Conservation (phyloP, 2,113 vertebrate genomes). For the Cettia cetti region DNA sequence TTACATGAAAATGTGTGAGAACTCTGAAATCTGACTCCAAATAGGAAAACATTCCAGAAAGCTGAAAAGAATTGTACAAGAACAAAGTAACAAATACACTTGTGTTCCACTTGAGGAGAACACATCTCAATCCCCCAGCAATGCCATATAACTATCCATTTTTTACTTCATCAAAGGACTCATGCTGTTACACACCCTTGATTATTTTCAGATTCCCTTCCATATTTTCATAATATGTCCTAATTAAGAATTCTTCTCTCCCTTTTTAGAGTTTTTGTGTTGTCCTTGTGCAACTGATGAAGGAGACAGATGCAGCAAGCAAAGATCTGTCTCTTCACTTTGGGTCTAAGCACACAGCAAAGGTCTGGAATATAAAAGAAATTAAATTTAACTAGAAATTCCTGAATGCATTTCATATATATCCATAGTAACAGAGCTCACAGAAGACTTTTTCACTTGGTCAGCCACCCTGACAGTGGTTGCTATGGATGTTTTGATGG, state of each 20-base stretch:
- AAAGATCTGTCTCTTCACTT: background rate
- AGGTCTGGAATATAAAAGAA: background rate
- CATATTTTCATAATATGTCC: background rate
- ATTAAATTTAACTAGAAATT: background rate
- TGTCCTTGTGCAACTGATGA: background rate
- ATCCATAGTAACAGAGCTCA: conserved; percentile 64
- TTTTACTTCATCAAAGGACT: background rate
- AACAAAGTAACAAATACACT: too few relatives aligned
- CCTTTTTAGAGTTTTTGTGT: background rate
- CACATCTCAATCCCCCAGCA: background rate
- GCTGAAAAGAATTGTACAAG: too few relatives aligned
- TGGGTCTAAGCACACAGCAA: background rate
- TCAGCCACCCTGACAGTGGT: conserved; percentile 8
- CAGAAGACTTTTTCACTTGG: conserved; percentile 30
- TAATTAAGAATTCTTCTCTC: background rate
- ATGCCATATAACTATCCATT: background rate
- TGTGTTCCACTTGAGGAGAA: too few relatives aligned
- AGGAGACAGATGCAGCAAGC: background rate
- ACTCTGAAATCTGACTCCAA: too few relatives aligned
- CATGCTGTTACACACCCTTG: fast-evolving
- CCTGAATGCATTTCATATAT: conserved; percentile 22
- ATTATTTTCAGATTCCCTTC: background rate
- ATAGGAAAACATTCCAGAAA: too few relatives aligned
- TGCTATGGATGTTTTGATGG: conserved; percentile 43
- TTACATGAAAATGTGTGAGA: too few relatives aligned